These are phyloP conservation scores for Malaclemys terrapin DNA, from an alignment of 2,113 vertebrate species.

Conservation along the genomic window DNA sequence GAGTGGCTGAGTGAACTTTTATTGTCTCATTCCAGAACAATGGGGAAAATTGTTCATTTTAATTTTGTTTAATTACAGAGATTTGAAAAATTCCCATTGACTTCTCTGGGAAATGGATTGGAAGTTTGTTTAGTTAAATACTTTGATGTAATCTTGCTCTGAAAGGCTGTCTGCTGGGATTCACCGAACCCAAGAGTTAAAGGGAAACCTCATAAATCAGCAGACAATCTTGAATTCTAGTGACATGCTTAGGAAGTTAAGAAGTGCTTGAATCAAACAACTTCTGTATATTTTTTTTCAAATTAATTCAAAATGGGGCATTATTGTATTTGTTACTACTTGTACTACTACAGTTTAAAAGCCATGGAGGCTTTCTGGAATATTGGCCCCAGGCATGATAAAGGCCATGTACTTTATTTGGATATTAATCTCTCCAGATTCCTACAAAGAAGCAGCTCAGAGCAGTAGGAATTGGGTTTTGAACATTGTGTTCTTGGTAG, in stretches of 20 bases:
- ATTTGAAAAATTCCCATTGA: constrained; percentile 9
- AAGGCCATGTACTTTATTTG: background rate
- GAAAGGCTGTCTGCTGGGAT: constrained; percentile 3
- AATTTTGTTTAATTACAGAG: no score
- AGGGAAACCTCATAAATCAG: background rate
- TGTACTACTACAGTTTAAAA: background rate
- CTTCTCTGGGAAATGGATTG: constrained; percentile 20
- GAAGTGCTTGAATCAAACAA: background rate
- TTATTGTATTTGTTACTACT: fast-evolving
- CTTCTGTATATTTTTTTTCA: background rate
- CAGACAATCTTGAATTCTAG: background rate
- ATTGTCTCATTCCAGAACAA: constrained; percentile 14
- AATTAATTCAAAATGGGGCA: background rate
- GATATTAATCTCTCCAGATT: background rate
- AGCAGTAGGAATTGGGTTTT: background rate
- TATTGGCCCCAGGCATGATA: background rate
- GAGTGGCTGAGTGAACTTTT: background rate
- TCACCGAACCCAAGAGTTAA: constrained; percentile 22
- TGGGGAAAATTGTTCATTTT: background rate
- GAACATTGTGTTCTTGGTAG: background rate
- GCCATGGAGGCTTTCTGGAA: background rate
- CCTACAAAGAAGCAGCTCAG: background rate
- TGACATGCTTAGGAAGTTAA: background rate
- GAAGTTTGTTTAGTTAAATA: constrained; percentile 28
- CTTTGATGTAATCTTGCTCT: background rate